Evolutionary conservation across 2,113 vertebrate species (phyloP), one percentile per base, ranked within the genome.

Genomic region (Oncorhynchus tshawytscha): DNA sequence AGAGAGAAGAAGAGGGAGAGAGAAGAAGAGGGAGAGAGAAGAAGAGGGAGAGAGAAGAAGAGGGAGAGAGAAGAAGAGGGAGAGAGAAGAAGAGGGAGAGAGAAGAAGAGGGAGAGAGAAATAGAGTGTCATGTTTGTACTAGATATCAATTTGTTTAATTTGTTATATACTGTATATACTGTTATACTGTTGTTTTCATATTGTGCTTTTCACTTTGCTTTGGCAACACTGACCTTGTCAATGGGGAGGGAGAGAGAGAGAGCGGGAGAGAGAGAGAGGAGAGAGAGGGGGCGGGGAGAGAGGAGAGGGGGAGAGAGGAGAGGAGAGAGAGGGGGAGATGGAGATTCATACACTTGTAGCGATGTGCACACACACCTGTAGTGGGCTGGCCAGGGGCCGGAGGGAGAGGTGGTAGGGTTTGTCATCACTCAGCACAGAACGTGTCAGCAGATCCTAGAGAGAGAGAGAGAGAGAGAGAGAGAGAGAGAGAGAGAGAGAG

Each of bases 371-470:
- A 71, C 45, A 76, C 73, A 93, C 97, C 96, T 97, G 95, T 84
- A 95, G 90, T 71, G 96, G 96, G 89, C 95, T 97, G 76, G 85
- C 82, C 75, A 95, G 82, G 72, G 93, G 87, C 86, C 94, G 95
- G 90, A 90, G 95, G 80, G 95, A 93, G 57, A 93, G 88, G 71
- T 95, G 90, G 88, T 95, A 94, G 57, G 88, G 81, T 94, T 96
- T 98, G 87, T 95, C 94, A 73, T 97, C 95, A 24, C 86, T 92
- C 90, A 98, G 88, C 90, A 95, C 76, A 67, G 97, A 97, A 89
- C 97, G 97, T 2, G 97, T 96, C 65, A 99, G 93, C 76, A 99
- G 92, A 89, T 98, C 96, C 97, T 98, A 84, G 78, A 88, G 11
- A 78, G 60, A 87, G 8, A 45, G 39, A 45, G 8, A 39, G 7